These are phyloP conservation scores for Xestia c-nigrum DNA, from an alignment of 2,888 invertebrate genomes.

Conservation along the genomic window DNA sequence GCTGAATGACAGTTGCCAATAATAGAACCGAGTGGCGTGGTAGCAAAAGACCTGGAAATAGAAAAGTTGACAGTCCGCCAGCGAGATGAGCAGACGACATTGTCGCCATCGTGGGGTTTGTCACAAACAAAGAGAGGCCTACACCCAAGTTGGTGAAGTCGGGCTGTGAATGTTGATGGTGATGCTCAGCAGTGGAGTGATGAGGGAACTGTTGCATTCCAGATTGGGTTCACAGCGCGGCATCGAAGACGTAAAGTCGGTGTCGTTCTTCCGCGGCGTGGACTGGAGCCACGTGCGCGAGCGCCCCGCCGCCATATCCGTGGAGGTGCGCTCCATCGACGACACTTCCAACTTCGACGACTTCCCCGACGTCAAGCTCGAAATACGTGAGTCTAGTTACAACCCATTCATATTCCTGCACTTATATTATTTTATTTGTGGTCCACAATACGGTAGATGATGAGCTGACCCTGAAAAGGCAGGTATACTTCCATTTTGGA, in stretches of 20 bases:
- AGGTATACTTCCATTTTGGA: too few relatives aligned
- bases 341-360: constrained; percentile 99
- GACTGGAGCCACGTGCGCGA: constrained; percentile 99
- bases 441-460: background rate
- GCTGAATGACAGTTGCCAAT: background rate
- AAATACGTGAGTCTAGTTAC: constrained; percentile 96
- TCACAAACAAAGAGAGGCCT: background rate
- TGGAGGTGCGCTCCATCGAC: constrained; percentile 99
- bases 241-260: constrained; percentile 97
- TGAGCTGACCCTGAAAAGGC: background rate
- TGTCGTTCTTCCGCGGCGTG: constrained; percentile 98
- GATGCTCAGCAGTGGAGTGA: background rate
- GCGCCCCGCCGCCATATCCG: constrained; percentile 99
- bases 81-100: background rate
- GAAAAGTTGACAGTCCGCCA: background rate
- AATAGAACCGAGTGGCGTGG: background rate
- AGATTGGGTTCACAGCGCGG: constrained; percentile 96
- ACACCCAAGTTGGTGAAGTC: too few relatives aligned
- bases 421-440: background rate
- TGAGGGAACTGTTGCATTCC: constrained; percentile 13
- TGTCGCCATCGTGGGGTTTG: background rate
- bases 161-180: background rate
- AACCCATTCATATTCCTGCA: background rate
- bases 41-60: background rate
- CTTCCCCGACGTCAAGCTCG: constrained; percentile 99